phyloP scores from a whole-genome alignment of 2,888 invertebrate species.

The Machimus rusticus region DNA sequence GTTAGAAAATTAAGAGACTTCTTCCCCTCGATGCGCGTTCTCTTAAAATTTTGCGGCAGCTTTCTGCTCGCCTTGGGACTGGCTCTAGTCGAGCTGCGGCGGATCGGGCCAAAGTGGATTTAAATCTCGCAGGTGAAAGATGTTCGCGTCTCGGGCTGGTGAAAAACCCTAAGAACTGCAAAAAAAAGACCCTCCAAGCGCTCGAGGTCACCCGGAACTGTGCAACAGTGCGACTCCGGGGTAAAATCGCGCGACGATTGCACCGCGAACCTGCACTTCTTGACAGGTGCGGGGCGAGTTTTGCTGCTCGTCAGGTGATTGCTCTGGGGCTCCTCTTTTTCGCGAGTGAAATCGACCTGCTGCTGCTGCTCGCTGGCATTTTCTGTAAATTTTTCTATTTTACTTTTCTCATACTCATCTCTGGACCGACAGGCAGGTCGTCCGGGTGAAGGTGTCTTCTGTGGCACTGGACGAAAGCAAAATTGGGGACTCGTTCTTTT shows the following conservation, averaged over 20 bases:
- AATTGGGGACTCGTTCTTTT: neutral
- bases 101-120: neutral
- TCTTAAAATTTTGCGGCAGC: neutral
- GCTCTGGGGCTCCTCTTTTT: neutral
- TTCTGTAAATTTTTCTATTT: neutral
- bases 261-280: neutral
- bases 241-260: neutral
- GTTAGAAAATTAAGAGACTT: neutral
- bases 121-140: neutral
- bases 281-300: conserved; percentile 14
- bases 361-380: neutral
- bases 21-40: neutral
- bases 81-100: neutral
- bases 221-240: neutral
- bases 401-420: neutral
- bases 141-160: conserved; percentile 9
- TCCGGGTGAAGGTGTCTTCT: neutral
- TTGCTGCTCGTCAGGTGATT: neutral
- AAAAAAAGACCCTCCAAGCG: neutral
- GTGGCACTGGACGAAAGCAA: neutral
- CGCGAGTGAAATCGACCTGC: neutral
- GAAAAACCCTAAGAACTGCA: neutral
- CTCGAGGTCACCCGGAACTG: conserved; percentile 5
- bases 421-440: neutral
- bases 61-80: neutral